These are phyloP conservation scores for Heterodera schachtii DNA, from an alignment of 1,140 invertebrate species.

Conservation along the genomic window DNA sequence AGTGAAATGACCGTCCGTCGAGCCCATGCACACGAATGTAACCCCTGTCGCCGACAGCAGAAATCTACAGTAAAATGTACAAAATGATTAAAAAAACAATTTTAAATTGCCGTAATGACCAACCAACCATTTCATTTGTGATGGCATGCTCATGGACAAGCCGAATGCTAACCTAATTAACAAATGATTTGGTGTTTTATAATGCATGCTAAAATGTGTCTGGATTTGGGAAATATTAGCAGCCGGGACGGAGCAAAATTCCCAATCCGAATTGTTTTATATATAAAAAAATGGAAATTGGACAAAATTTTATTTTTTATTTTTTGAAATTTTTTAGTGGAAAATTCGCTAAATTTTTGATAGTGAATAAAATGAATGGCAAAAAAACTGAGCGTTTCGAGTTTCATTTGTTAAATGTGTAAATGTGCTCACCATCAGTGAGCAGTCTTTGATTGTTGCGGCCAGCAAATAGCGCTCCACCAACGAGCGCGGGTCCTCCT, in stretches of 20 bases:
- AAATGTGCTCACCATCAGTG: constrained; percentile 49
- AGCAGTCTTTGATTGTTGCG: constrained; percentile 65
- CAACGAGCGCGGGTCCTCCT: constrained; percentile 50
- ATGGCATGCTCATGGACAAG: constrained; percentile 20
- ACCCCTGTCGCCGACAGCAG: not conserved
- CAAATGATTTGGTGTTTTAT: not conserved
- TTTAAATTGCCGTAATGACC: too few species aligned
- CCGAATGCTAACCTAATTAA: constrained; percentile 27
- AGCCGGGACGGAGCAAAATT: too few species aligned
- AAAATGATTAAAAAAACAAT: too few species aligned
- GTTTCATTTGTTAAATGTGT: constrained; percentile 19
- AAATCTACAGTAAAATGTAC: too few species aligned
- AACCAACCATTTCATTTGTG: not conserved
- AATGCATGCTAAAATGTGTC: not conserved
- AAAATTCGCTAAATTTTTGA: constrained; percentile 1
- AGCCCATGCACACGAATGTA: constrained; percentile 18
- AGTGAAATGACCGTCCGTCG: constrained; percentile 27
- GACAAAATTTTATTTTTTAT: not conserved
- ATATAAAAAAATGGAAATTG: too few species aligned
- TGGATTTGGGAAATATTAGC: not conserved
- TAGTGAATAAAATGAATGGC: not conserved
- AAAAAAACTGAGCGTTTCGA: not conserved
- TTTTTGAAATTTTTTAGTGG: not conserved
- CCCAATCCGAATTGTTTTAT: too few species aligned
- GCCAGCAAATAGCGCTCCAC: constrained; percentile 60